Base-by-base conservation (phyloP, 2,797 vertebrate species). In the Semotilus atromaculatus region DNA sequence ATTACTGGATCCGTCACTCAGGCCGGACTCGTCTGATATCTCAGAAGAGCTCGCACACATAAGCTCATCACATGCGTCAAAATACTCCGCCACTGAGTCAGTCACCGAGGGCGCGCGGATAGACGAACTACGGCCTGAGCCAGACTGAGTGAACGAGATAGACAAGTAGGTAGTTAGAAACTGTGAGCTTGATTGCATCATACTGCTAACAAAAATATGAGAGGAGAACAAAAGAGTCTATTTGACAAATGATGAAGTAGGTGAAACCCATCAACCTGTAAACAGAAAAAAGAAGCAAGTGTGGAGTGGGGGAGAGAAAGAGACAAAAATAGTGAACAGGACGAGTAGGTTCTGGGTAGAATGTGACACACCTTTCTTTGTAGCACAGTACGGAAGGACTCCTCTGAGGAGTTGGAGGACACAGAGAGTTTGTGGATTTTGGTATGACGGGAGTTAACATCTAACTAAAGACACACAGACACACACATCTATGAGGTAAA, bases 31-130 rank as follows among this genome's bases (percentile, higher is more conserved):
- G 0, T 96, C 96, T 0, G 96, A 96, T 40, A 93, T 90, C 84
- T 96, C 95, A 0, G 97, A 96, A 85, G 96, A 98, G 87, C 96
- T 96, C 6, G 94, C 96, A 0, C 95, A 95, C 1, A 96, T 91
- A 62, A 97, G 81, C 62, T 97, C 96, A 60, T 97, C 97, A 0
- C 95, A 96, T 89, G 97, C 97, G 0, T 98, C 97, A 16, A 98
- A 98, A 90, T 97, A 98, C 90, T 98, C 97, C 0, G 96, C 95
- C 19, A 94, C 92, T 0, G 97, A 98, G 38, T 98, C 97, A 0
- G 96, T 92, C 4, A 96, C 91, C 0, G 97, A 98, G 0, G 96
- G 93, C 48, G 96, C 85, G 11, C 95, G 93, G 62, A 91, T 43
- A 77, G 74, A 94, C 53, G 95, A 94, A 1, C 92, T 88, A 82